A percentile compares a stretch with the other conserved stretches of the same genome.
Evolutionary conservation across 2,797 vertebrate species (phyloP).

Genomic region (Chiroxiphia lanceolata): DNA sequence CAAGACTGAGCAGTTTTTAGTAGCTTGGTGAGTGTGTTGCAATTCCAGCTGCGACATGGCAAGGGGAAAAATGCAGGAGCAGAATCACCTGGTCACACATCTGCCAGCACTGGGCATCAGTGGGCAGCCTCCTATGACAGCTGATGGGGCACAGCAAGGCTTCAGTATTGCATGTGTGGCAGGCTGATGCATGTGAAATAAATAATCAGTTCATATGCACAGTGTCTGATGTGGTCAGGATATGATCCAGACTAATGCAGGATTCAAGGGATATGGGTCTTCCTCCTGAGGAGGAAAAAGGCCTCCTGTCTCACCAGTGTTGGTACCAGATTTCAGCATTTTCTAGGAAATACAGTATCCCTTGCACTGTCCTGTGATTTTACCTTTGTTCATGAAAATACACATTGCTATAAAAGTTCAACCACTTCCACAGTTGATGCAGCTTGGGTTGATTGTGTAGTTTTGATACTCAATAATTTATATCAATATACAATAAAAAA

Average conservation of each 20-base stretch:
- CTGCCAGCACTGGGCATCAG: not conserved
- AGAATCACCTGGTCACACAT: not conserved
- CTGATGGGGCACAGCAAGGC: not conserved
- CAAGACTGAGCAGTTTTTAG: accelerated
- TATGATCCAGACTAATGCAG: not conserved
- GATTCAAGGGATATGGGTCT: not conserved
- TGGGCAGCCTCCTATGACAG: not conserved
- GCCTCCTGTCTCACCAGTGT: not conserved
- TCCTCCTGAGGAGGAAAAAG: not conserved
- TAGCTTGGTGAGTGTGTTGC: accelerated
- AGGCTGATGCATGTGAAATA: accelerated
- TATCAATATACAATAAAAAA: not conserved
- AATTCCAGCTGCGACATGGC: not conserved
- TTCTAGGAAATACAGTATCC: not conserved
- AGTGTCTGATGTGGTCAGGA: not conserved
- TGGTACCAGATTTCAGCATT: not conserved
- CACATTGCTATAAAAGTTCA: not conserved
- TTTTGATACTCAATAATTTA: not conserved
- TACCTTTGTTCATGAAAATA: not conserved
- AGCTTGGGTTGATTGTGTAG: not conserved
- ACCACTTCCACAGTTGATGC: not conserved
- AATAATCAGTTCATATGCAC: not conserved
- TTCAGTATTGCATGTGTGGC: not conserved
- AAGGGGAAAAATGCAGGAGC: not conserved
- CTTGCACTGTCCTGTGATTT: not conserved